Evolutionary conservation across 2,113 vertebrate genomes (phyloP).

Genomic region (Sakesphorus luctuosus): DNA sequence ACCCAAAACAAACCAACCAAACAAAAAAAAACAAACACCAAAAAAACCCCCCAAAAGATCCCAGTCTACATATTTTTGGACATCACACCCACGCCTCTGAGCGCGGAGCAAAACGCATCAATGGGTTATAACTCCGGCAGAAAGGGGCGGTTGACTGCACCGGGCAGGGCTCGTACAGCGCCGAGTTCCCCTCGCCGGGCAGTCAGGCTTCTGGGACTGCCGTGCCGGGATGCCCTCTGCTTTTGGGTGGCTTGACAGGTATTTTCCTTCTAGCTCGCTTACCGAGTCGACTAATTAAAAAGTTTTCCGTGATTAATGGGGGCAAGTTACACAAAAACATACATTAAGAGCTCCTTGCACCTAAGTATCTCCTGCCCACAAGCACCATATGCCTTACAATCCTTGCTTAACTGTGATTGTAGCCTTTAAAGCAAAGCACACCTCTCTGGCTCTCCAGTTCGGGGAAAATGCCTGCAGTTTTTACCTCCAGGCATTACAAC

Average conservation of each 20-base stretch:
- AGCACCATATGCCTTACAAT: not conserved
- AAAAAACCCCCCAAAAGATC: not conserved
- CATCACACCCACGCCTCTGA: not conserved
- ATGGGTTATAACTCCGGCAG: not conserved
- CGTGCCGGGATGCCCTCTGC: not conserved
- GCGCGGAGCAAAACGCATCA: not conserved
- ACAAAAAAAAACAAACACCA: too few species aligned
- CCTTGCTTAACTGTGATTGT: not conserved
- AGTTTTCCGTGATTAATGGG: not conserved
- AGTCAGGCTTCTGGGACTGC: too few species aligned
- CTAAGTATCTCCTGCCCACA: not conserved
- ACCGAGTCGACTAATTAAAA: not conserved
- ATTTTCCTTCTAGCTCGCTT: slow-evolving; percentile 2
- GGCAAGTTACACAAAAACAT: not conserved
- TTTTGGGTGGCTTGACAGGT: not conserved
- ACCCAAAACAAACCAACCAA: too few species aligned
- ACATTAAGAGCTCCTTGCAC: not conserved
- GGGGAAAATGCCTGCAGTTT: not conserved
- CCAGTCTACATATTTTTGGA: not conserved
- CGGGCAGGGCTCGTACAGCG: fast-evolving
- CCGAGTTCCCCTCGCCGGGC: not conserved
- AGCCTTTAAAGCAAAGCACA: not conserved
- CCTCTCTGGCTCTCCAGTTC: not conserved
- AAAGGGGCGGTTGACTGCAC: fast-evolving
- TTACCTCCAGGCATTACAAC: slow-evolving; percentile 43